Evolutionary conservation across 2,888 invertebrate species (phyloP).

Genomic region (Eledona agricola): DNA sequence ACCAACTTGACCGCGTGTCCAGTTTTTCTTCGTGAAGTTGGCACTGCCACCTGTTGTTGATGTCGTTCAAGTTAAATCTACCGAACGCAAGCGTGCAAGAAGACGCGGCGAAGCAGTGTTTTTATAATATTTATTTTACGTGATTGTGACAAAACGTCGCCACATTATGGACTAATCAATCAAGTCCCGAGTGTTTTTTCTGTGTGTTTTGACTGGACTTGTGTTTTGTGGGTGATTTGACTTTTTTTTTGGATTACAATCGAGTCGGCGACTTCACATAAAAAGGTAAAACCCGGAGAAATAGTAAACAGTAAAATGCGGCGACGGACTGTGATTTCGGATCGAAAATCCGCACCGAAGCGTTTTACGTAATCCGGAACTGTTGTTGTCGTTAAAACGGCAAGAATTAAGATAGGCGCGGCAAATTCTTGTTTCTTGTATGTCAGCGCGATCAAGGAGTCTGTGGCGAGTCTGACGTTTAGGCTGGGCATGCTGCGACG

Average conservation of each 20-base stretch:
- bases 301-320: too few relatives aligned
- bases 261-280: constrained; percentile 9
- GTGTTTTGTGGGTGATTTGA: constrained; percentile 3
- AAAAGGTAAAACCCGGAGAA: constrained; percentile 16
- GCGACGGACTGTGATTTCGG: constrained; percentile 3
- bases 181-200: constrained; percentile 7
- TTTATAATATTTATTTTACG: constrained; percentile 30
- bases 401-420: constrained; percentile 35
- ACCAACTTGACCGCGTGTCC: too few relatives aligned
- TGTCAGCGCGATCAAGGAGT: constrained; percentile 32
- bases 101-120: constrained; percentile 32
- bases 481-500: constrained; percentile 20
- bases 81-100: constrained; percentile 33
- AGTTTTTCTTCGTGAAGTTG: constrained; percentile 6
- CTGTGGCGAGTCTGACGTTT: constrained; percentile 28
- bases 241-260: constrained; percentile 22
- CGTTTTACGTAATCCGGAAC: constrained; percentile 19
- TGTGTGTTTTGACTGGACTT: constrained; percentile 7
- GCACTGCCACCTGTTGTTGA: constrained; percentile 27
- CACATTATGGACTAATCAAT: constrained; percentile 16
- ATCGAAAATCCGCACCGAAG: too few relatives aligned
- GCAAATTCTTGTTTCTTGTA: constrained; percentile 40
- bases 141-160: constrained; percentile 16
- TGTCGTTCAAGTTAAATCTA: constrained; percentile 30
- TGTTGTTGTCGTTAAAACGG: constrained; percentile 23